Base-by-base conservation (phyloP, 2,797 vertebrate species). In the Emydoidea blandingii region DNA sequence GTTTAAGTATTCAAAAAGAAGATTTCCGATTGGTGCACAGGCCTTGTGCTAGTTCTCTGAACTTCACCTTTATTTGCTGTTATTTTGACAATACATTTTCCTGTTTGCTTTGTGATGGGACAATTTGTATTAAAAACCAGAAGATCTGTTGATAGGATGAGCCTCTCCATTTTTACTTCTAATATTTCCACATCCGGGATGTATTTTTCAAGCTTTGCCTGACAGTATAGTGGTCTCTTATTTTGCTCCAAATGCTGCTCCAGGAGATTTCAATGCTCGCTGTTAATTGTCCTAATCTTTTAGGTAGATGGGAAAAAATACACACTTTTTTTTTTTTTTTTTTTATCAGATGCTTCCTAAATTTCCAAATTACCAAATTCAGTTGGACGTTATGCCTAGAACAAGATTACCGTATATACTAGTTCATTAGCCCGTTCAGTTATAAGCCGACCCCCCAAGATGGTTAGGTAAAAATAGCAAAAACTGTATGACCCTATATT, bases 321-420 rank as follows among this genome's bases (percentile, higher is more conserved):
- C 0, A 31, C 49, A 1, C 0, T 53, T 89, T 23, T 14, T 68
- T 74, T 68, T 74, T 16, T 53, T 89, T 23, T 14, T 68, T 74
- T 68, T 74, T 16, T 23, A 59, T 12, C 2, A 37, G 2, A 56
- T 0, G 47, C 27, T 81, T 57, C 4, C 5, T 79, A 90, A 81
- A 74, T 81, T 83, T 81, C 29, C 2, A 94, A 74, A 2, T 34
- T 53, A 29, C 2, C 9, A 62, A 47, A 85, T 81, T 21, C n/a
- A 62, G 0, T 3, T 0, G 1, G 0, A 2, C 0, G 68, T 4
- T 2, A 31, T 50, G 8, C 11, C 5, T 87, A 74, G 5, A 86
- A 56, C 2, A n/a, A 72, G 41, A 12, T 0, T 0, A 50, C 49
- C 1, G 49, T 50, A 14, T 50, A 50, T 50, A 50, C 3, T 50